phyloP scores from a whole-genome alignment of 2,113 vertebrate genomes.

The Dicrurus megarhynchus region DNA sequence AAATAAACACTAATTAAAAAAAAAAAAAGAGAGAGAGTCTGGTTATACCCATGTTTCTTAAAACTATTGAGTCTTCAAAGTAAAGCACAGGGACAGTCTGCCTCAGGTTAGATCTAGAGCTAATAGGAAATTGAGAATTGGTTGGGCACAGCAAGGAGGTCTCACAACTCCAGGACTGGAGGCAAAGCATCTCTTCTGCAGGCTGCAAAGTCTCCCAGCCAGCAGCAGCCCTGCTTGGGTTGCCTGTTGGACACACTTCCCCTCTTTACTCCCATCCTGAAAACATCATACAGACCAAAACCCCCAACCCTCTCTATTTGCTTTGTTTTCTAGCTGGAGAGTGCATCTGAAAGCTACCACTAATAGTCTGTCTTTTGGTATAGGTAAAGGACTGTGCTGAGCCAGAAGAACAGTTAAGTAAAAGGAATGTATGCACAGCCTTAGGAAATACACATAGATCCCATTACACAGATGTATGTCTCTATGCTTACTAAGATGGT shows the following conservation, averaged over 20 bases:
- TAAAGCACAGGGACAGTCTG: neutral
- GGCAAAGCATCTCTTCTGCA: neutral
- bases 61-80: neutral
- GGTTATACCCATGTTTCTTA: neutral
- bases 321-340: neutral
- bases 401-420: neutral
- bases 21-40: neutral
- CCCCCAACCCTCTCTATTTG: rapidly evolving
- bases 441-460: neutral
- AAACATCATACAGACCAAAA: neutral
- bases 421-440: neutral
- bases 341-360: neutral
- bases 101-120: neutral
- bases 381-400: neutral
- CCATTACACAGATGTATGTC: neutral
- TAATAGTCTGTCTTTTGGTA: neutral
- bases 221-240: neutral
- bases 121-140: rapidly evolving
- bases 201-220: neutral
- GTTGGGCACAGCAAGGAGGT: rapidly evolving
- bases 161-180: neutral
- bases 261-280: neutral
- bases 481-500: neutral
- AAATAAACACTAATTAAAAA: neutral
- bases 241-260: neutral